Base-by-base conservation (phyloP, 2,113 vertebrate genomes). In the Ctenomys sociabilis region DNA sequence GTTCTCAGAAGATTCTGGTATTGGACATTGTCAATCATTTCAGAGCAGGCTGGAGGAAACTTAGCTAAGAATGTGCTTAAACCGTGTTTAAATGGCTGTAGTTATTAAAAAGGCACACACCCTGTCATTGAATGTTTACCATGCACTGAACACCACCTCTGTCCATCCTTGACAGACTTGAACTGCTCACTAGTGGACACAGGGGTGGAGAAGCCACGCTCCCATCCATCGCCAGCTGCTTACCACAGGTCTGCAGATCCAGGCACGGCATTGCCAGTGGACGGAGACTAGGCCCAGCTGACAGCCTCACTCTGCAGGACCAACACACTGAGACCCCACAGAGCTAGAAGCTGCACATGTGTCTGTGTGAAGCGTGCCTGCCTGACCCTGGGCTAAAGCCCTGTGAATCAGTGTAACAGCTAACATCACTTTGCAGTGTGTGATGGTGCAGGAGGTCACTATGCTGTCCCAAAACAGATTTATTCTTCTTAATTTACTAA, bases 31-130 rank as follows among this genome's bases (percentile, higher is more conserved):
- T 49, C 28, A 88, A 86, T 92, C 64, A 97, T 96, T 97, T 97
- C 91, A 97, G 97, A 98, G 98, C 96, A 54, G 52, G 4, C 45
- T 49, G 75, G 45, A 85, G 28, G 4, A 88, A 70, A 75, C 77
- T 96, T 80, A 92, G 73, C 3, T 12, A 90, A 97, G 61, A 96
- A 90, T 92, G 90, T 78, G 86, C 94, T 83, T 91, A 81, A 81
- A 83, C 21, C 64, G 85, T 85, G 93, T 91, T 94, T 85, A 96
- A 94, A 92, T 72, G 85, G 93, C 94, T 93, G 90, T 5, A 59
- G 89, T 88, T 85, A 91, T 95, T 89, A 95, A 96, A 92, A 96
- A 97, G 78, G 83, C 86, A 94, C 35, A 96, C 89, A 52, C 96
- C 75, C 66, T 95, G 77, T 64, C 95, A 90, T 80, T 68, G 89